Evolutionary conservation across 2,888 invertebrate genomes (phyloP), one percentile per base, ranked within the genome.

Genomic region (Dicranocentrus wangi): DNA sequence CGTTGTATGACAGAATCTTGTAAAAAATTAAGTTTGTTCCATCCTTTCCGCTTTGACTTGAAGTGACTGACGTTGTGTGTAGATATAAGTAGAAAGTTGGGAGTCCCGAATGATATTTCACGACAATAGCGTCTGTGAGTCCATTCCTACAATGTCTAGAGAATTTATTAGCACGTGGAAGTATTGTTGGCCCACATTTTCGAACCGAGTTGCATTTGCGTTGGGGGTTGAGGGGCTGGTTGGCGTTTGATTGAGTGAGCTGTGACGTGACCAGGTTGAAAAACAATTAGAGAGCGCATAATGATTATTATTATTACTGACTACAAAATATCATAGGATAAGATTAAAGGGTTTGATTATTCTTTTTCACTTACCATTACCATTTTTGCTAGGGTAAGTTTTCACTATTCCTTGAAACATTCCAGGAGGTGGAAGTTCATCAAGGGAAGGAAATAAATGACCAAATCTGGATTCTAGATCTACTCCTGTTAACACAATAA

Each of bases 381-480:
- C 91, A 88, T 90, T 90, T 89, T 91, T 91, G 89, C 92, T 93
- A 89, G 92, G 92, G 90, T 93, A 93, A 66, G 92, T 91, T 89
- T 94, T 94, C 51, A 91, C 89, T 87, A 93, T 90, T 87, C 92
- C 91, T 85, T 91, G 90, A 89, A 93, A 94, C 78, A 92, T 91
- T 86, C 92, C 93, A 10, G 95, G 94, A 25, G 90, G 89, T 8
- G 94, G 94, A 89, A 95, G 93, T 85, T 89, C 90, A 77, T 90
- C 89, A 1, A 91, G 88, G 15, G 91, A 89, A 84, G 91, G 91
- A 90, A 94, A 95, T 85, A 91, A 89, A 61, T 92, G 91, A 32
- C 91, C 91, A 89, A 93, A 94, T 81, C 93, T 91, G 39, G 91
- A 89, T 86, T 94, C 94, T 86, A 94, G 90, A 87, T 94, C 94